Evolutionary conservation across 2,888 invertebrate genomes (phyloP).

Genomic region (Chelonus formosanus): DNA sequence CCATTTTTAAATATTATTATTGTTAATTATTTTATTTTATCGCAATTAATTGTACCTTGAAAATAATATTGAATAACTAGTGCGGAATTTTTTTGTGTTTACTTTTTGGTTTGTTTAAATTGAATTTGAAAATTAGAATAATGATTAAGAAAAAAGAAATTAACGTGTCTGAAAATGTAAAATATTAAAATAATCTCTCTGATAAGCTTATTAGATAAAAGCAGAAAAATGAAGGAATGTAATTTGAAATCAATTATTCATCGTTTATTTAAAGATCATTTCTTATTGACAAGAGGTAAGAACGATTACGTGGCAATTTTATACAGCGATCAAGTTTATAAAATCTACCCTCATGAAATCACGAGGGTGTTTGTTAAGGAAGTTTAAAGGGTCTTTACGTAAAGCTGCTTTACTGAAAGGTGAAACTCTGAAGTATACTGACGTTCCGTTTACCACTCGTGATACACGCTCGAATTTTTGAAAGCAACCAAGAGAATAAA

Average conservation of each 20-base stretch:
- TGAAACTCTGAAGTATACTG: constrained; percentile 25
- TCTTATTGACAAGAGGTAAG: not conserved
- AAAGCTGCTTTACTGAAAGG: constrained; percentile 35
- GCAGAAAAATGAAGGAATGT: not conserved
- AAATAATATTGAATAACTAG: no score
- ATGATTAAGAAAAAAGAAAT: no score
- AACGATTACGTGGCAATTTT: constrained; percentile 22
- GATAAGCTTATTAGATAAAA: not conserved
- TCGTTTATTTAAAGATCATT: constrained; percentile 1
- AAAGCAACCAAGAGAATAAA: constrained; percentile 14
- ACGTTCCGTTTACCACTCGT: constrained; percentile 9
- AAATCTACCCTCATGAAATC: constrained; percentile 27
- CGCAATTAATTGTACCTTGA: no score
- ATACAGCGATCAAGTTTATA: constrained; percentile 23
- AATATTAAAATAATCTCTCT: no score
- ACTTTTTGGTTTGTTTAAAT: no score
- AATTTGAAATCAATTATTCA: not conserved
- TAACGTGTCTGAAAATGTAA: no score
- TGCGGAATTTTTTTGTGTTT: no score
- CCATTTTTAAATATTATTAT: no score
- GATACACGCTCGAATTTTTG: constrained; percentile 1
- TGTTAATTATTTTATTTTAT: no score
- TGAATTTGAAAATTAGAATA: no score
- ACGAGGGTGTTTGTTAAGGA: constrained; percentile 29
- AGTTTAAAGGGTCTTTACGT: constrained; percentile 29